A percentile compares a stretch with the other conserved stretches of the same genome.
phyloP scores from a whole-genome alignment of 2,797 vertebrate species.

The Tadarida brasiliensis region DNA sequence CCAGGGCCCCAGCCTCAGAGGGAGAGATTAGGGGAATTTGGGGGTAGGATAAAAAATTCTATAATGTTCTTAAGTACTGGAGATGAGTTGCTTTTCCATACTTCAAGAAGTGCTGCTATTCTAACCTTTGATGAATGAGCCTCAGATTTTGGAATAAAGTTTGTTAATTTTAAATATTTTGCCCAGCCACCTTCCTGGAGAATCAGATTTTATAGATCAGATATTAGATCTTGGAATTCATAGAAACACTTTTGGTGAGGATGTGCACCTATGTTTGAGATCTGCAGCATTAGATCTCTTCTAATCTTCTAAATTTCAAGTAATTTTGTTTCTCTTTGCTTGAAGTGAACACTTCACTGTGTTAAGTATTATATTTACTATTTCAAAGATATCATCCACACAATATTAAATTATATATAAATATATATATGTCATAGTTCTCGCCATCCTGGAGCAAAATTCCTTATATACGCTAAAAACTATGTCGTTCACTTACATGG shows the following conservation, averaged over 20 bases:
- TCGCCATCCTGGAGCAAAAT: neutral
- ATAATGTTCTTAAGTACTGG: neutral
- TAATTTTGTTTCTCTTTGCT: constrained; percentile 25
- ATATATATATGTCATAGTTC: neutral
- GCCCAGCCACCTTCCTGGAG: neutral
- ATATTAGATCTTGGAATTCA: neutral
- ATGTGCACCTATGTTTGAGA: neutral
- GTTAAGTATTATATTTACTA: neutral
- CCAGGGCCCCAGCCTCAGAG: neutral
- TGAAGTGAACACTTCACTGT: neutral
- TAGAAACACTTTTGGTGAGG: neutral
- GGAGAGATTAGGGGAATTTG: neutral
- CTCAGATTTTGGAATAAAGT: neutral
- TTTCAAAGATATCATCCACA: neutral
- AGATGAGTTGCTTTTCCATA: neutral
- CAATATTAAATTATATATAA: neutral
- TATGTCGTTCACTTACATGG: neutral
- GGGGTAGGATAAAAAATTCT: neutral
- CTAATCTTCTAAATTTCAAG: neutral
- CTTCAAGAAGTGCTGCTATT: neutral
- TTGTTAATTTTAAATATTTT: constrained; percentile 19
- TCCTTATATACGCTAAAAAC: neutral
- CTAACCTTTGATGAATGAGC: neutral
- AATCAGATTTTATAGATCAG: neutral
- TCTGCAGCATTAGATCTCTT: neutral